A percentile compares a stretch with the other conserved stretches of the same genome.
phyloP scores from a whole-genome alignment of 1,140 invertebrate species.

The Theocolax elegans region DNA sequence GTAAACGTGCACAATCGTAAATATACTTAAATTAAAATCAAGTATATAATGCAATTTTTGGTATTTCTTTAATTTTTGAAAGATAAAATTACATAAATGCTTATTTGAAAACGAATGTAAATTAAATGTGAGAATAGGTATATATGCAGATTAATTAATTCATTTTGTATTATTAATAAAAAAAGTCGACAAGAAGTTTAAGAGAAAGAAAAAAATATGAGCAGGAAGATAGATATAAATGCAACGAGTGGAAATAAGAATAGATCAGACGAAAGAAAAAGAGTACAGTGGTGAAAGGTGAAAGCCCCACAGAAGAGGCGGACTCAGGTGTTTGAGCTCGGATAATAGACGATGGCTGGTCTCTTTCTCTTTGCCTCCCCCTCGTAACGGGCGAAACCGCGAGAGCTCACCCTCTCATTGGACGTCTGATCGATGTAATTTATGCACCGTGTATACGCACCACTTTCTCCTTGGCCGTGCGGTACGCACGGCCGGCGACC shows the following conservation, averaged over 20 bases:
- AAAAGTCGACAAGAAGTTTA: too few species aligned
- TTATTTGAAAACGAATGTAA: too few species aligned
- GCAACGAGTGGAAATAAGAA: neutral
- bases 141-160: too few species aligned
- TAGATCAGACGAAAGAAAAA: neutral
- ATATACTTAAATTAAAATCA: too few species aligned
- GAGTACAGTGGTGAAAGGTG: neutral
- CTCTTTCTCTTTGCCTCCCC: neutral
- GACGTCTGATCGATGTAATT: conserved; percentile 65
- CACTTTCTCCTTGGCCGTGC: conserved; percentile 43
- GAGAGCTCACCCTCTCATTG: conserved; percentile 47
- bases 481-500: neutral
- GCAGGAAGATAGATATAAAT: conserved; percentile 10
- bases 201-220: too few species aligned
- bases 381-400: conserved; percentile 26
- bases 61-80: too few species aligned
- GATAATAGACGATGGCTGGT: conserved; percentile 52
- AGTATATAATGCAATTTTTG: too few species aligned
- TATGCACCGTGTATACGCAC: conserved; percentile 45
- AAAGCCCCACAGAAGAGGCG: conserved; percentile 38
- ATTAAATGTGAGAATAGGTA: too few species aligned
- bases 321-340: conserved; percentile 57
- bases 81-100: too few species aligned
- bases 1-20: too few species aligned
- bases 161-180: too few species aligned